Conservation (phyloP, 2,888 invertebrate genomes). For the Mechanitis mazaeus region DNA sequence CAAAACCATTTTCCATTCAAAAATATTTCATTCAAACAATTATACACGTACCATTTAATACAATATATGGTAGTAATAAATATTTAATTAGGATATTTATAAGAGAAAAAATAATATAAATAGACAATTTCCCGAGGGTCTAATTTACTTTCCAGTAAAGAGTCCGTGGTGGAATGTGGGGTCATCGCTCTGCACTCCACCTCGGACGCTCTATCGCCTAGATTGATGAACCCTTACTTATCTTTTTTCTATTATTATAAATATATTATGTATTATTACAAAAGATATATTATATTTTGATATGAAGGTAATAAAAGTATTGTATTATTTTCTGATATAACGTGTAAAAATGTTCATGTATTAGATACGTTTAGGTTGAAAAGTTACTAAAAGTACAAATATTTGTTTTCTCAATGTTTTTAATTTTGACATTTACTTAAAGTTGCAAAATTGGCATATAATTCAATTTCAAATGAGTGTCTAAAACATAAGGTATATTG, state of each 20-base stretch:
- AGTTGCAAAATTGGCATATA: constrained; percentile 11
- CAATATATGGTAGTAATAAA: no score
- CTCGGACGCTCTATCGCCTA: constrained; percentile 63
- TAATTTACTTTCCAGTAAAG: constrained; percentile 47
- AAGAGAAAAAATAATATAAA: no score
- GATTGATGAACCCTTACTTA: constrained; percentile 61
- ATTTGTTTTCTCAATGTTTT: background rate
- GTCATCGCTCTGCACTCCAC: constrained; percentile 61
- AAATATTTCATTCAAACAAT: no score
- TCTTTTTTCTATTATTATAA: constrained; percentile 37
- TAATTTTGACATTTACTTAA: constrained; percentile 7
- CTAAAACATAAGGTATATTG: constrained; percentile 26
- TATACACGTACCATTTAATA: no score
- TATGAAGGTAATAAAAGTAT: no score
- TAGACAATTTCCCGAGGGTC: constrained; percentile 11
- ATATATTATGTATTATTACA: constrained; percentile 7
- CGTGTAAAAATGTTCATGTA: no score
- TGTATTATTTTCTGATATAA: no score
- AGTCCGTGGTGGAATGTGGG: constrained; percentile 66
- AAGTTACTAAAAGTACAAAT: no score
- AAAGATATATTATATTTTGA: background rate
- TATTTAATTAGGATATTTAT: no score
- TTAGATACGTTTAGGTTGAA: no score
- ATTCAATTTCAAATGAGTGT: constrained; percentile 6
- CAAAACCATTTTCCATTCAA: no score